phyloP scores from a whole-genome alignment of 1,140 invertebrate genomes.

The roundworm (Caenorhabditis elegans) region DNA sequence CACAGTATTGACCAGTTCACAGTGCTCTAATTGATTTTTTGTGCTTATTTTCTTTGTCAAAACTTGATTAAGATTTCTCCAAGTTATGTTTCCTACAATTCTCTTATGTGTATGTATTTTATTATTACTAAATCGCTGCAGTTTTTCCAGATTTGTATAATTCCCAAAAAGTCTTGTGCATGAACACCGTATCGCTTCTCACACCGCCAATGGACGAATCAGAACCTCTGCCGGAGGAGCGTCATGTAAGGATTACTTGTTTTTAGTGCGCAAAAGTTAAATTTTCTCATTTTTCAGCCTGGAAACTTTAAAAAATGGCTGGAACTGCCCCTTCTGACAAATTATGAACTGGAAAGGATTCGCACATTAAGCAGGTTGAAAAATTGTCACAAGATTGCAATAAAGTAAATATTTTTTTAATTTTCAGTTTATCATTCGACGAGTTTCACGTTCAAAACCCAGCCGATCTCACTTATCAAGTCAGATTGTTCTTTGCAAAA shows the following conservation, averaged over 20 bases:
- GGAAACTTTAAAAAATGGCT: background rate
- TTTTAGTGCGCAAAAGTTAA: too few species aligned
- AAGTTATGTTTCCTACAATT: too few species aligned
- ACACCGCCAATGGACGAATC: constrained; percentile 23
- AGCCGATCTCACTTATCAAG: background rate
- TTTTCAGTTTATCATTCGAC: background rate
- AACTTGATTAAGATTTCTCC: too few species aligned
- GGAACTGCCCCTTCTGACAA: background rate
- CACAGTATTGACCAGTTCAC: too few species aligned
- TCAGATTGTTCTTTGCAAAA: background rate
- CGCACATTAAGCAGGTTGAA: background rate
- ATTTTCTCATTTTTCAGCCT: background rate
- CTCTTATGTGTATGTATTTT: too few species aligned
- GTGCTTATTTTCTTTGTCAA: too few species aligned
- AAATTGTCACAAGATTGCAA: background rate
- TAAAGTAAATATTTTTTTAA: background rate
- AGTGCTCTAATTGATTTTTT: too few species aligned
- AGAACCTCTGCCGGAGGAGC: background rate
- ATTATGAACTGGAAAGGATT: background rate
- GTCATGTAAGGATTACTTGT: background rate
- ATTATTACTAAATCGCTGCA: too few species aligned
- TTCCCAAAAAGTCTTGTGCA: background rate
- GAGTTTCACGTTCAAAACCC: background rate
- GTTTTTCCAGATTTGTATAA: too few species aligned
- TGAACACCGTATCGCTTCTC: background rate